Percentiles rank a stretch among this genome's conserved stretches.
Conservation (phyloP, 2,797 vertebrate species). For the Sebastes minor region DNA sequence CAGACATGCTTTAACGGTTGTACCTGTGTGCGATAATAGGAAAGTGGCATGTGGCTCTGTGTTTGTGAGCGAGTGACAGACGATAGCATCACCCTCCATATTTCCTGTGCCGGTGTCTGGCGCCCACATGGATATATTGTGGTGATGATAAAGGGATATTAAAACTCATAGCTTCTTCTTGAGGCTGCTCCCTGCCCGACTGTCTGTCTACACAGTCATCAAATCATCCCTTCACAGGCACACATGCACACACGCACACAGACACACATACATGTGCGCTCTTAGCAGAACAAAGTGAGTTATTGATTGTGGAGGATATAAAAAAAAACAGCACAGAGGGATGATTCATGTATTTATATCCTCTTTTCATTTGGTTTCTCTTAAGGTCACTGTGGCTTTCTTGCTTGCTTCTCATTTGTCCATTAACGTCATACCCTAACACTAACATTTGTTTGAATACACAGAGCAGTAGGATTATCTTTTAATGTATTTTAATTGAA, state of each 20-base stretch:
- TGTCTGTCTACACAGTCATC: slow-evolving; percentile 39
- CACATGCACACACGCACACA: not conserved
- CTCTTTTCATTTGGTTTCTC: slow-evolving; percentile 22
- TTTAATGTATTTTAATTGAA: not conserved
- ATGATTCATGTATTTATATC: slow-evolving; percentile 49
- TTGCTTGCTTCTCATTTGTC: not conserved
- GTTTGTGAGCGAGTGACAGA: slow-evolving; percentile 35
- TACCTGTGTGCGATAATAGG: slow-evolving; percentile 5
- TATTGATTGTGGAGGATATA: slow-evolving; percentile 52
- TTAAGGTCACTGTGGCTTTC: slow-evolving; percentile 1
- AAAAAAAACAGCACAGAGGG: slow-evolving; percentile 22
- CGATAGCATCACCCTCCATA: slow-evolving; percentile 63
- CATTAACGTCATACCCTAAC: not conserved
- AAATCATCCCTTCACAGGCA: slow-evolving; percentile 25
- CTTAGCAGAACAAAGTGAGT: slow-evolving; percentile 46
- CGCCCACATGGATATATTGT: slow-evolving; percentile 58
- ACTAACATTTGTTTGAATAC: not conserved
- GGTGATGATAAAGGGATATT: slow-evolving; percentile 71
- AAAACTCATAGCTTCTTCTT: slow-evolving; percentile 61
- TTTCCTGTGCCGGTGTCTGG: slow-evolving; percentile 68
- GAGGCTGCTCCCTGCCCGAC: slow-evolving; percentile 23
- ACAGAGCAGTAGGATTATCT: not conserved
- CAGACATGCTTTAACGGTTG: not conserved
- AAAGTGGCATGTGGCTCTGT: not conserved
- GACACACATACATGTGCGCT: slow-evolving; percentile 7